Evolutionary conservation across 2,888 invertebrate genomes (phyloP), one percentile per base, ranked within the genome.

Genomic region (Phymatocera aterrima): DNA sequence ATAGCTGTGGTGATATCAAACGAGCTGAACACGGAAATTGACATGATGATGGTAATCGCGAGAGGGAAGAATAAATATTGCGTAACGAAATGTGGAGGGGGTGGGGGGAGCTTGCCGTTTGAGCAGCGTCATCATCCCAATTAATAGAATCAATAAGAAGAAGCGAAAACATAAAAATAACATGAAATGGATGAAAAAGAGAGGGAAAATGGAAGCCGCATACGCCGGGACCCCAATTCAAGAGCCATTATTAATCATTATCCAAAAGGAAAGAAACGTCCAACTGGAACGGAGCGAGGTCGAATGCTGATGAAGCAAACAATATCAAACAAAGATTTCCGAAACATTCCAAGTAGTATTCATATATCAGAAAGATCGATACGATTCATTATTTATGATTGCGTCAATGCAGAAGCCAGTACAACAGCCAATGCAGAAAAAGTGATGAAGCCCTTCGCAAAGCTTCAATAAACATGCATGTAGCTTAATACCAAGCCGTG

Each of bases 391-490:
- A 28, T 68, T 3, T n/a, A 43, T 24, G 8, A 6, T 12, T 40
- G 15, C 6, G n/a, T 68, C 21, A 68, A 68, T 24, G 15, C 34
- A n/a, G 21, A 18, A 15, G 21, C 8, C 3, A 8, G 5, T 21
- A 61, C 0, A 61, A 15, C 10, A 24, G 2, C 15, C 6, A 24
- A n/a, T 21, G 18, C 24, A 15, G 5, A 18, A 64, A 64, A 8
- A 61, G 24, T 24, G 10, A 37, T 34, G 37, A 37, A 64, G n/a
- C n/a, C 37, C 37, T 64, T 34, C 37, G 21, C 64, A 18, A 18
- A 18, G 64, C 34, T 24, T 64, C 18, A 34, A 34, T 64, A 64
- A 64, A 64, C 37, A 64, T 64, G 24, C 64, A 37, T 64, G 4
- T 5, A 64, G 34, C 64, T 64, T 37, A n/a, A n/a, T n/a, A 64